Evolutionary conservation across 2,113 vertebrate genomes (phyloP), one percentile per base, ranked within the genome.

Genomic region (Barnardius zonarius): DNA sequence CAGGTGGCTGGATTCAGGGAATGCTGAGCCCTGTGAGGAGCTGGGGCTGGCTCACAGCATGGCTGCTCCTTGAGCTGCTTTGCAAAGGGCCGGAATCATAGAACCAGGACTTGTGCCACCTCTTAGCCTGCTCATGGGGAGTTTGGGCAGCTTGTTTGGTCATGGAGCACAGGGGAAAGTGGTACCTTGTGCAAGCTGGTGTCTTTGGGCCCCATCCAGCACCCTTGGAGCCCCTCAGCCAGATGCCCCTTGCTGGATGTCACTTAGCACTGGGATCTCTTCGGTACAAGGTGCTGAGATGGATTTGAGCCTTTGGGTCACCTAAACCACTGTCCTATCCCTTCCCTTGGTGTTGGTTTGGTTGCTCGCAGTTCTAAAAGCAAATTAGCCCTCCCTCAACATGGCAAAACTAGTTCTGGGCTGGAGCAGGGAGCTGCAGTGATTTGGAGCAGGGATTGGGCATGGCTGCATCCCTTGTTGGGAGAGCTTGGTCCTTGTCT

Each of bases 111-210:
- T 74, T 28, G 30, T 52, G 6, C 3, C 24, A 9, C 7, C 25
- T 17, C 9, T 22, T 46, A 13, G 5, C 30, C n/a, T 70, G 44
- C 5, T 57, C 43, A 10, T 3, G 16, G 20, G 7, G 11, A 13
- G 25, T 27, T 55, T 17, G 28, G 39, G 25, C 31, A 51, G 41
- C 23, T 12, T 13, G 25, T 19, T 6, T 41, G 39, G 25, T 17
- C 6, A 1, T 10, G n/a, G 14, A 13, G 30, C 44, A 13, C 17
- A 35, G 35, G 57, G 17, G 41, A 12, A 51, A 52, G 49, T 10
- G 5, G 11, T 43, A 3, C 20, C 6, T 44, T 20, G 11, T 17
- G 28, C 17, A 37, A 24, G 4, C 5, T n/a, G 8, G 8, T 2
- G 37, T n/a, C 3, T 27, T 81, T 35, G 6, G 30, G 12, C n/a